phyloP scores from a whole-genome alignment of 2,113 vertebrate genomes.

The Mesembrinibis cayennensis region DNA sequence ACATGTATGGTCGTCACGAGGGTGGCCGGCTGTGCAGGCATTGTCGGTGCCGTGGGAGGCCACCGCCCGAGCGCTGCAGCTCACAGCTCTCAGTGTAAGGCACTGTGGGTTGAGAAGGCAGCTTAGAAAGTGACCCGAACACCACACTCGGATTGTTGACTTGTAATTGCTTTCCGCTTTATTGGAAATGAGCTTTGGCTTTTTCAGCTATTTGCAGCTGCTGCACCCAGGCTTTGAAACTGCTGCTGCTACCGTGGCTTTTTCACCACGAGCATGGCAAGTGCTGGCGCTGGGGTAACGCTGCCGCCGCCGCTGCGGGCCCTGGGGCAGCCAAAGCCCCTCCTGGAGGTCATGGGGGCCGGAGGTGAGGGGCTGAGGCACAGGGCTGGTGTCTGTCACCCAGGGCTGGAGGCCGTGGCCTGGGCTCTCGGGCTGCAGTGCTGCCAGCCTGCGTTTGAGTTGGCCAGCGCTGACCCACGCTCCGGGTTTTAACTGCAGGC shows the following conservation, averaged over 20 bases:
- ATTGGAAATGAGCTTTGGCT: neutral
- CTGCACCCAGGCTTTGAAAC: neutral
- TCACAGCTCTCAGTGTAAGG: neutral
- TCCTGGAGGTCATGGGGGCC: fast-evolving
- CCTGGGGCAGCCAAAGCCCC: neutral
- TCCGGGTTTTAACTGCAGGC: neutral
- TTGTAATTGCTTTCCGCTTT: neutral
- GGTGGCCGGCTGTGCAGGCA: neutral
- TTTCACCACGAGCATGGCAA: neutral
- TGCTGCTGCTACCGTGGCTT: neutral
- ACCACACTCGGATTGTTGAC: neutral
- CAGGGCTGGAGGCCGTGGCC: too few species aligned
- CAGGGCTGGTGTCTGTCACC: too few species aligned
- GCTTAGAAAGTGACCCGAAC: neutral
- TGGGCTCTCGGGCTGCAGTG: fast-evolving
- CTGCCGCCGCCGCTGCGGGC: neutral
- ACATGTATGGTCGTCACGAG: fast-evolving
- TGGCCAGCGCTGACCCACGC: fast-evolving
- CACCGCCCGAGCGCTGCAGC: fast-evolving
- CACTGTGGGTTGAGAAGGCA: neutral
- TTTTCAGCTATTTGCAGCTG: neutral
- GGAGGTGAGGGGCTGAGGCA: too few species aligned
- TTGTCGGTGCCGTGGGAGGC: fast-evolving
- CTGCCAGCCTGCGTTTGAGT: fast-evolving
- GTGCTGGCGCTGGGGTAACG: fast-evolving